These are phyloP conservation scores for Zalophus californianus DNA, from an alignment of 2,797 vertebrate species.

Conservation along the genomic window DNA sequence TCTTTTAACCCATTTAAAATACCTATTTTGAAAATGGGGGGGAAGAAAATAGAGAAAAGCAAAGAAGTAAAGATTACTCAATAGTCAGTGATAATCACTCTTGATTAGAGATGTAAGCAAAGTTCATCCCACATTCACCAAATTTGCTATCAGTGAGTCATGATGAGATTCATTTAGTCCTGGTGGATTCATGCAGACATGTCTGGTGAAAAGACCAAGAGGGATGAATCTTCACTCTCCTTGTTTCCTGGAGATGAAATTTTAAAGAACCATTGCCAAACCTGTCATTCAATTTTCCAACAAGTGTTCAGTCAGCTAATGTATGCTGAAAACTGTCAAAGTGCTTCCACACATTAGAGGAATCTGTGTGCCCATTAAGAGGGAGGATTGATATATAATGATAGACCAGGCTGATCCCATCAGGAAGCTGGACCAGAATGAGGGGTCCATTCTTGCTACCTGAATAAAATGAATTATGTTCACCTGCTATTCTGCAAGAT, in stretches of 20 bases:
- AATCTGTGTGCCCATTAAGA: conserved; percentile 47
- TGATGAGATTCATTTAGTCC: background rate
- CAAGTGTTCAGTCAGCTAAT: conserved; percentile 64
- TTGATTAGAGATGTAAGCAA: conserved; percentile 20
- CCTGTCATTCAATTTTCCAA: conserved; percentile 68
- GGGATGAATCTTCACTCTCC: conserved; percentile 4
- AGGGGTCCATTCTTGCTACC: background rate
- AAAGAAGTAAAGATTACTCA: background rate
- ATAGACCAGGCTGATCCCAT: background rate
- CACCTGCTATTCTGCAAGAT: background rate
- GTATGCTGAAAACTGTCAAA: conserved; percentile 69
- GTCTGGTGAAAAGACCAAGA: conserved; percentile 41
- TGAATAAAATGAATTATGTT: background rate
- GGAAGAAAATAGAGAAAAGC: background rate
- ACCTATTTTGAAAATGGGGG: conserved; percentile 27
- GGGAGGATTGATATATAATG: background rate
- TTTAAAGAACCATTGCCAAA: conserved; percentile 64
- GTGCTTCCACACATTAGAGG: conserved; percentile 35
- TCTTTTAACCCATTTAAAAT: conserved; percentile 21
- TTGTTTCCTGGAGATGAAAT: conserved; percentile 59
- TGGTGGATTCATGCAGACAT: background rate
- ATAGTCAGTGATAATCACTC: background rate
- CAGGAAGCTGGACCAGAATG: background rate
- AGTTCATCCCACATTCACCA: background rate
- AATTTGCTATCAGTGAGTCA: background rate